phyloP scores from a whole-genome alignment of 2,113 vertebrate species.

The Ciconia maguari region DNA sequence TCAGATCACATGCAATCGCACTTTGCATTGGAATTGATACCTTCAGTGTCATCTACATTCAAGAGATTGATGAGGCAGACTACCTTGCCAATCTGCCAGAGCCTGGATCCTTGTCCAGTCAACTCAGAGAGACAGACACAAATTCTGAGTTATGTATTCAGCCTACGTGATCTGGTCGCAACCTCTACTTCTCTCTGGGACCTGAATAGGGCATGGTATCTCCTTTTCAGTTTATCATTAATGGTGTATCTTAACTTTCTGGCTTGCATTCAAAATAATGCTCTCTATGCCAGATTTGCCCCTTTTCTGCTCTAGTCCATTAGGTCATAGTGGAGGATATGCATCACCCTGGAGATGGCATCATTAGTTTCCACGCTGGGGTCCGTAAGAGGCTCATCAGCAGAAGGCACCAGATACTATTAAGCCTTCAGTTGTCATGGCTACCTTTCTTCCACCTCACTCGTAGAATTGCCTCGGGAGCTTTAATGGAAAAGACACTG shows the following conservation, averaged over 20 bases:
- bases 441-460: slow-evolving; percentile 16
- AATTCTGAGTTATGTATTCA: not conserved
- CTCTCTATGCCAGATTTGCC: not conserved
- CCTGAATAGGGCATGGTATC: not conserved
- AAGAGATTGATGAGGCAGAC: not conserved
- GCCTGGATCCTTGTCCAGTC: not conserved
- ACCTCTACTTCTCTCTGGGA: not conserved
- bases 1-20: not conserved
- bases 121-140: not conserved
- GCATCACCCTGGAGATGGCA: slow-evolving; percentile 33
- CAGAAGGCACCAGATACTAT: slow-evolving; percentile 46
- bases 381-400: not conserved
- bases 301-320: not conserved
- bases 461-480: slow-evolving; percentile 14
- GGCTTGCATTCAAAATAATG: slow-evolving; percentile 10
- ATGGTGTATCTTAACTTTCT: not conserved
- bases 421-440: slow-evolving; percentile 58
- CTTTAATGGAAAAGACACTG: slow-evolving; percentile 50
- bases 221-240: not conserved
- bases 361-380: slow-evolving; percentile 36
- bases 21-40: not conserved
- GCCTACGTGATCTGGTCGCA: not conserved
- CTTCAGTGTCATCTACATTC: not conserved
- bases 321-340: slow-evolving; percentile 3
- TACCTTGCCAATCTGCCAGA: not conserved